Base-by-base conservation (phyloP, 2,113 vertebrate species). In the Sebastes fasciatus region DNA sequence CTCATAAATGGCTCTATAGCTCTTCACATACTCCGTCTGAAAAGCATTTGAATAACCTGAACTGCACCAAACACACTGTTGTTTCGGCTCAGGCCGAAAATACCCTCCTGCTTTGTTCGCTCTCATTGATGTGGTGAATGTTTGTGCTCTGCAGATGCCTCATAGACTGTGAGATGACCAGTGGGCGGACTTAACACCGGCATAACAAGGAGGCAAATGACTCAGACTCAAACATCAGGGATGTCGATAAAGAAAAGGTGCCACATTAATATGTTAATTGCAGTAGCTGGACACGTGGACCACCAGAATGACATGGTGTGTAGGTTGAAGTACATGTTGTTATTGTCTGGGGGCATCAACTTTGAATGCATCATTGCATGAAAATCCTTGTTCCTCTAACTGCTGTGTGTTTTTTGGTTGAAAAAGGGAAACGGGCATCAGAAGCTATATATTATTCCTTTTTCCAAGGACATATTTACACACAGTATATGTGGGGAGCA, bases 141-240 rank as follows among this genome's bases (percentile, higher is more conserved):
- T 67, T 83, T 77, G 84, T 61, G 78, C 82, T 80, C 63, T 86
- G 85, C 80, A 79, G 75, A 88, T 80, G 73, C 87, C 85, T 89
- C 88, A 82, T 49, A 81, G 88, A 87, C 78, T 75, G 67, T 42
- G 67, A 88, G 82, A 84, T 90, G 83, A 91, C 83, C 85, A 79
- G 91, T 91, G 89, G 89, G 89, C 55, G 83, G 87, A 87, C 66
- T 77, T 73, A 69, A 84, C 66, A 43, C 68, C 16, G 62, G 51
- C 57, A 86, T 77, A 85, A 87, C 85, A 84, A 82, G 49, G 82
- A 92, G 80, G 85, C 67, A 82, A 83, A 86, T 93, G 92, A 93
- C 86, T 92, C 90, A 91, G 72, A 78, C 82, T 86, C 69, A 76
- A 88, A 90, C 84, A 91, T 85, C 65, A 79, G 79, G 74, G 66